Evolutionary conservation across 2,888 invertebrate genomes (phyloP), one percentile per base, ranked within the genome.

Genomic region (Enchytraeus crypticus): DNA sequence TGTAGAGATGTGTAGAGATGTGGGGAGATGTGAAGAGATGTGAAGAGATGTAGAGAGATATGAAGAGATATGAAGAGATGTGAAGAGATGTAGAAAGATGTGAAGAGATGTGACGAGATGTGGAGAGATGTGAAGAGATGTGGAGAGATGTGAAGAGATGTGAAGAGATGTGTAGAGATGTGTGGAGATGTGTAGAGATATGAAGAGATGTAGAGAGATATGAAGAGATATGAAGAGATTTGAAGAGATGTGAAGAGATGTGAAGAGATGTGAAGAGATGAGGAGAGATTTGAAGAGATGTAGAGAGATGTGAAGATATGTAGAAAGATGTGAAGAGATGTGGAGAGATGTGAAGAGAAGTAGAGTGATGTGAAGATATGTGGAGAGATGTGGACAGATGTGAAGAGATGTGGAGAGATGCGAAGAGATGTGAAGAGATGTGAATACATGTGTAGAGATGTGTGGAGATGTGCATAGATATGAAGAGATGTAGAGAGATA

Each of bases 201-300:
- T 29, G 11, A 27, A 53, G 8, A 30, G 8, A 29, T 53, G 21
- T 53, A 53, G 8, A 30, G 8, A 53, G 8, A 53, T 29, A 53
- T 27, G 29, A 27, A 53, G 8, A 53, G 8, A 53, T 53, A 30
- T 53, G 21, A 27, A 11, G 8, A n/a, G 51, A 53, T 23, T 14
- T 23, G 29, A 30, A 53, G 53, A 53, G 53, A 53, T 23, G 29
- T 23, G 21, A 21, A 30, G 53, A 53, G 84, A 90, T 68, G 65
- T 61, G 63, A 1, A 68, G 71, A 58, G 67, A 69, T 29, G 57
- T 66, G 23, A 58, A 61, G 21, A 30, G 58, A 5, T 62, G 38
- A 23, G 26, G 45, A 43, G 43, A 43, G 43, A 43, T 11, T 11
- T 43, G 43, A 14, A 11, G n/a, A 11, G 43, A n/a, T 11, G 45